Evolutionary conservation across 2,888 invertebrate genomes (phyloP).

Genomic region (Trileptium ribeirensis): DNA sequence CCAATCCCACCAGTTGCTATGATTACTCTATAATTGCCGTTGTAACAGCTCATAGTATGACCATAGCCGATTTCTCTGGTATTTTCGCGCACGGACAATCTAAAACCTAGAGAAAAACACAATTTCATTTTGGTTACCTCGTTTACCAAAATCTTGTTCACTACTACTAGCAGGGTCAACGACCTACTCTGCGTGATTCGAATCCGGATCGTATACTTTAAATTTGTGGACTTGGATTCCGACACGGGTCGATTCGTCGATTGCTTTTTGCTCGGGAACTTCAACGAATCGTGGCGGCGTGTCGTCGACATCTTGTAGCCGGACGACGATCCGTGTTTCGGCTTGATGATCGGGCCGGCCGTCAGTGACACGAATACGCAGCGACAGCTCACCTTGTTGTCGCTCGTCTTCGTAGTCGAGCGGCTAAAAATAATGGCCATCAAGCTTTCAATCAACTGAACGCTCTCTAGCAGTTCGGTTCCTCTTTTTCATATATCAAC

Average conservation of each 20-base stretch:
- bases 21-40: too few species aligned
- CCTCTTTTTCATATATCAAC: too few species aligned
- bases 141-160: too few species aligned
- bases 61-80: too few species aligned
- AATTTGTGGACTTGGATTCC: slow-evolving; percentile 85
- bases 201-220: slow-evolving; percentile 89
- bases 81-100: too few species aligned
- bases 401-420: slow-evolving; percentile 87
- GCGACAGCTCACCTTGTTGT: slow-evolving; percentile 88
- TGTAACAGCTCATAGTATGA: too few species aligned
- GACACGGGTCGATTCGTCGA: slow-evolving; percentile 82
- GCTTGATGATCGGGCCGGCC: slow-evolving; percentile 61
- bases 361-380: slow-evolving; percentile 69
- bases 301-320: slow-evolving; percentile 79
- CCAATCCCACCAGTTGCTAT: too few species aligned
- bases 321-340: slow-evolving; percentile 67
- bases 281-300: slow-evolving; percentile 71
- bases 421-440: slow-evolving; percentile 61
- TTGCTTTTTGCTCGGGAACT: slow-evolving; percentile 53
- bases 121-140: too few species aligned
- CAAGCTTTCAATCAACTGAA: too few species aligned
- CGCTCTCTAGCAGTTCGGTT: too few species aligned
- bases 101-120: too few species aligned
- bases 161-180: background rate
- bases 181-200: slow-evolving; percentile 49